phyloP scores from a whole-genome alignment of 2,797 vertebrate species.

The Brachyalestes nurse region DNA sequence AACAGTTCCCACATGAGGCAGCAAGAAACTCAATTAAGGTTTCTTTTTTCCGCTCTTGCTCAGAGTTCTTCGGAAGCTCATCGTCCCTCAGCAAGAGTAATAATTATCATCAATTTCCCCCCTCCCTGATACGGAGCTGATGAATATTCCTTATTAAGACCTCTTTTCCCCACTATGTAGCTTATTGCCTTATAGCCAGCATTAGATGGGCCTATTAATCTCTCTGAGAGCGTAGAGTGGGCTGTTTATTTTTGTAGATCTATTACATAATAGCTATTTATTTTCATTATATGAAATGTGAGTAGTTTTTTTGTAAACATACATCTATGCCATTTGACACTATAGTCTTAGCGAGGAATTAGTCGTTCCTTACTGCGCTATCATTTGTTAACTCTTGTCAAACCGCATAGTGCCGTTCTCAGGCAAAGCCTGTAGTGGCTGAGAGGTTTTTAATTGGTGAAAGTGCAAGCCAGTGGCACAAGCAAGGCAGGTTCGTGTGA shows the following conservation, averaged over 20 bases:
- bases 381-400: constrained; percentile 5
- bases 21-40: constrained; percentile 38
- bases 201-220: constrained; percentile 13
- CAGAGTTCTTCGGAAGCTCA: constrained; percentile 26
- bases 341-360: neutral
- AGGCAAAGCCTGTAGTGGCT: neutral
- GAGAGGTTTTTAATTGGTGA: constrained; percentile 5
- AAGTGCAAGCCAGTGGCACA: neutral
- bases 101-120: constrained; percentile 28
- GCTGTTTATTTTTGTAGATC: neutral
- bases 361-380: neutral
- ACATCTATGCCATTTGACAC: neutral
- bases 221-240: neutral
- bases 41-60: neutral
- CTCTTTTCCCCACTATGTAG: constrained; percentile 4
- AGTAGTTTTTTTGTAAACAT: neutral
- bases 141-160: constrained; percentile 34
- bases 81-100: constrained; percentile 36
- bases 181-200: constrained; percentile 2
- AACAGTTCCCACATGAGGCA: constrained; percentile 24
- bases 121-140: constrained; percentile 2
- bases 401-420: neutral
- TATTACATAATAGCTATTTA: neutral
- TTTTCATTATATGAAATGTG: neutral
- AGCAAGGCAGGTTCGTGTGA: constrained; percentile 28